A percentile compares a stretch with the other conserved stretches of the same genome.
phyloP scores from a whole-genome alignment of 1,140 invertebrate species.

The Neodiprion virginianus region DNA sequence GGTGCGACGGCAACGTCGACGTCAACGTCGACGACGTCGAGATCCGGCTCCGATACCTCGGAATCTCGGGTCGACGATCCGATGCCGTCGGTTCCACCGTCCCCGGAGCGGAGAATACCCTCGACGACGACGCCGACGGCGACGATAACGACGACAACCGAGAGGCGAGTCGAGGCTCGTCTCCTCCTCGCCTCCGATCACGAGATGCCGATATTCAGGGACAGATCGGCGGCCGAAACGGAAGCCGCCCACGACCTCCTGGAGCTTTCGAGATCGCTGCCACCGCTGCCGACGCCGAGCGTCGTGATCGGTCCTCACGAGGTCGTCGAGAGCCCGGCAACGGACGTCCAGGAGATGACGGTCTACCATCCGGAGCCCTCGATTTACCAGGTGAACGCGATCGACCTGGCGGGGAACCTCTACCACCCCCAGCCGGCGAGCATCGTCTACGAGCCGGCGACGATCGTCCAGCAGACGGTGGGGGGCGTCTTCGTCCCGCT shows the following conservation, averaged over 20 bases:
- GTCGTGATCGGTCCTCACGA: constrained; percentile 61
- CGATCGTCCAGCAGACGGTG: constrained; percentile 47
- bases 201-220: constrained; percentile 60
- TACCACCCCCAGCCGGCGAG: constrained; percentile 39
- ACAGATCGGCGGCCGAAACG: constrained; percentile 78
- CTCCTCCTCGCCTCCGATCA: constrained; percentile 12
- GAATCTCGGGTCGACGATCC: constrained; percentile 20
- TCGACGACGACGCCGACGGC: background rate
- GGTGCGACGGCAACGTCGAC: background rate
- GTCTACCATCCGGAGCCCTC: constrained; percentile 56
- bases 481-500: constrained; percentile 55
- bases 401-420: constrained; percentile 36
- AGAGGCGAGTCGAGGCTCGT: background rate
- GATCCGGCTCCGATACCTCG: constrained; percentile 8
- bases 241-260: constrained; percentile 86
- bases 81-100: constrained; percentile 16
- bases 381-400: constrained; percentile 56
- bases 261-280: constrained; percentile 79
- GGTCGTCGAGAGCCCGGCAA: constrained; percentile 55
- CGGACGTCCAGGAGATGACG: constrained; percentile 59
- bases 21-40: background rate
- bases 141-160: background rate
- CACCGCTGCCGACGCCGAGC: constrained; percentile 74
- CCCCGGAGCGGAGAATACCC: background rate
- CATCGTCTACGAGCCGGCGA: constrained; percentile 53